A percentile compares a stretch with the other conserved stretches of the same genome.
These are phyloP conservation scores for Dicycla oo DNA, from an alignment of 2,888 invertebrate species.

Conservation along the genomic window DNA sequence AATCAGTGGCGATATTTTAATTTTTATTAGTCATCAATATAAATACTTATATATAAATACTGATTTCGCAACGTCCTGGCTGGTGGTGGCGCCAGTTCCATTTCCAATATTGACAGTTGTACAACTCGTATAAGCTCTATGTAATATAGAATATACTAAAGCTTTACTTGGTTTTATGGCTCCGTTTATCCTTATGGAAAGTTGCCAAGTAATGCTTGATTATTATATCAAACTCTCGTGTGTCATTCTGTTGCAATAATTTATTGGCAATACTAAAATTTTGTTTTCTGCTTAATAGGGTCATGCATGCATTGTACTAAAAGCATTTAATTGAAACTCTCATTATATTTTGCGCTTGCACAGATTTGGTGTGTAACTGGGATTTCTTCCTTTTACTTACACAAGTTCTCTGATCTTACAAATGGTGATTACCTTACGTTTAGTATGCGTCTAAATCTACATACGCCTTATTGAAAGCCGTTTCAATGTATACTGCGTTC, in stretches of 20 bases:
- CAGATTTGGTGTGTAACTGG: neutral
- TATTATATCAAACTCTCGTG: neutral
- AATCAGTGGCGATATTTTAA: conserved; percentile 13
- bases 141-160: conserved; percentile 1
- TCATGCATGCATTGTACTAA: neutral
- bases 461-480: conserved; percentile 22
- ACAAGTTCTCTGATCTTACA: neutral
- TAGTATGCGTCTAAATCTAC: conserved; percentile 22
- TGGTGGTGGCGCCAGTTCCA: conserved; percentile 14
- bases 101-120: conserved; percentile 6
- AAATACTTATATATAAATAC: too few relatives aligned
- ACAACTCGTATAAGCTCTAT: conserved; percentile 8
- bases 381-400: neutral
- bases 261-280: neutral
- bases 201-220: conserved; percentile 13
- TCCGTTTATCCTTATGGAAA: conserved; percentile 8
- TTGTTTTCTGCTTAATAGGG: neutral
- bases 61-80: conserved; percentile 17
- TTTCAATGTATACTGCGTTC: conserved; percentile 20
- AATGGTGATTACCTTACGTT: conserved; percentile 14
- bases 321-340: neutral
- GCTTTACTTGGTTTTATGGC: neutral
- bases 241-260: conserved; percentile 5
- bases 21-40: conserved; percentile 16
- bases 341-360: neutral